phyloP scores from a whole-genome alignment of 2,113 vertebrate species.

The Toxostoma redivivum region DNA sequence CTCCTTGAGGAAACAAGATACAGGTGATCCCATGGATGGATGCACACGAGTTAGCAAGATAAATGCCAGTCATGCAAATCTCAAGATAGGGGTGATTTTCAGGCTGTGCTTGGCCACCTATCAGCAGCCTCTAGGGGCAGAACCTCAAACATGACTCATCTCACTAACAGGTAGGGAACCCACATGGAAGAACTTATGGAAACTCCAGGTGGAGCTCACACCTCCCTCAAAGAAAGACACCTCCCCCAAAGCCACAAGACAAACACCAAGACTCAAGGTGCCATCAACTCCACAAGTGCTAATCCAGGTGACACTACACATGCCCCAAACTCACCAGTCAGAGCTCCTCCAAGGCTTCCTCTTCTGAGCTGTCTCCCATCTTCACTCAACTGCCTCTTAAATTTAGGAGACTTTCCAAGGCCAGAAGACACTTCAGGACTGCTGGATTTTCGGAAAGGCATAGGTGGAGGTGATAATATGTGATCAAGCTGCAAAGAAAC shows the following conservation, averaged over 20 bases:
- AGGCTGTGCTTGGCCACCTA: not conserved
- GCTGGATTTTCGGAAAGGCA: slow-evolving; percentile 85
- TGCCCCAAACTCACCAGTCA: slow-evolving; percentile 77
- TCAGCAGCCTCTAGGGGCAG: not conserved
- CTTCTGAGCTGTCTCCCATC: slow-evolving; percentile 85
- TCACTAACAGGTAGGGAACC: fast-evolving
- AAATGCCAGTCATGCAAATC: not conserved
- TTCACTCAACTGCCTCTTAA: slow-evolving; percentile 85
- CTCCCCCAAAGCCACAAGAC: not conserved
- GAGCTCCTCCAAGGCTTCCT: slow-evolving; percentile 90
- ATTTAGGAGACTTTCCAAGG: slow-evolving; percentile 76
- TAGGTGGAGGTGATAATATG: slow-evolving; percentile 81
- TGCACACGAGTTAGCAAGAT: fast-evolving
- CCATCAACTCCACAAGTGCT: not conserved
- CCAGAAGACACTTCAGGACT: slow-evolving; percentile 82
- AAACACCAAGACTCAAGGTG: not conserved
- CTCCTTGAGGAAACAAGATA: not conserved
- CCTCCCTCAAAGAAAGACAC: fast-evolving
- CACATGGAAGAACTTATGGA: fast-evolving
- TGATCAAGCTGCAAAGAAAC: slow-evolving; percentile 84
- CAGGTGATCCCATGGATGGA: not conserved
- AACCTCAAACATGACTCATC: not conserved
- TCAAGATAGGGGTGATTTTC: not conserved
- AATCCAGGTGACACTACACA: not conserved
- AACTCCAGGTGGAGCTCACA: not conserved